Evolutionary conservation across 2,888 invertebrate species (phyloP).

Genomic region (Drosophila anceps): DNA sequence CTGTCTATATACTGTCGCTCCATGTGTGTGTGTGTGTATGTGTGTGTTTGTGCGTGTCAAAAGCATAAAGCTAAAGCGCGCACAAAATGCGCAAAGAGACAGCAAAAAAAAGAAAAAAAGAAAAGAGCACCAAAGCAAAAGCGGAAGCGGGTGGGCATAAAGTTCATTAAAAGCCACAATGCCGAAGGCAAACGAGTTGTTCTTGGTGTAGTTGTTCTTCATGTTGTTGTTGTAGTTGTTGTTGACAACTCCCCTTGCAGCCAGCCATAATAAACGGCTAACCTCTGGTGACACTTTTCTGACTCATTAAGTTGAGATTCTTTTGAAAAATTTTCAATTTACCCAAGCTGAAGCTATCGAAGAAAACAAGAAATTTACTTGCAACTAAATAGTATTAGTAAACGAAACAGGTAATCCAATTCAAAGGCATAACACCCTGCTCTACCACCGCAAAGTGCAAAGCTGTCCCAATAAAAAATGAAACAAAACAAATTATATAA

Average conservation of each 20-base stretch:
- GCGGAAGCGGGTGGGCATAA: slow-evolving; percentile 52
- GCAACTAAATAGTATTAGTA: not conserved
- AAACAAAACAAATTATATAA: not conserved
- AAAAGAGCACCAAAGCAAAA: slow-evolving; percentile 23
- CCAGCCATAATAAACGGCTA: slow-evolving; percentile 6
- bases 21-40: slow-evolving; percentile 1
- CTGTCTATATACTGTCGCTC: slow-evolving; percentile 50
- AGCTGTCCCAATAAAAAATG: not conserved
- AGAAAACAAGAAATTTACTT: not conserved
- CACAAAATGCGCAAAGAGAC: slow-evolving; percentile 70
- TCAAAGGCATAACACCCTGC: not conserved
- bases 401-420: not conserved
- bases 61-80: slow-evolving; percentile 64
- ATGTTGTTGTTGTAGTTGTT: slow-evolving; percentile 7
- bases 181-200: slow-evolving; percentile 48
- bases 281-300: slow-evolving; percentile 68
- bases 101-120: slow-evolving; percentile 15
- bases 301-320: slow-evolving; percentile 63
- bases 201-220: slow-evolving; percentile 1
- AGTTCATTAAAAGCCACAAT: slow-evolving; percentile 78
- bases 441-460: not conserved
- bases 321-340: slow-evolving; percentile 13
- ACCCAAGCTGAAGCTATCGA: not conserved
- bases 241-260: slow-evolving; percentile 3
- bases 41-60: slow-evolving; percentile 55